These are phyloP conservation scores for Hetaerina americana DNA, from an alignment of 1,140 invertebrate genomes.

Conservation along the genomic window DNA sequence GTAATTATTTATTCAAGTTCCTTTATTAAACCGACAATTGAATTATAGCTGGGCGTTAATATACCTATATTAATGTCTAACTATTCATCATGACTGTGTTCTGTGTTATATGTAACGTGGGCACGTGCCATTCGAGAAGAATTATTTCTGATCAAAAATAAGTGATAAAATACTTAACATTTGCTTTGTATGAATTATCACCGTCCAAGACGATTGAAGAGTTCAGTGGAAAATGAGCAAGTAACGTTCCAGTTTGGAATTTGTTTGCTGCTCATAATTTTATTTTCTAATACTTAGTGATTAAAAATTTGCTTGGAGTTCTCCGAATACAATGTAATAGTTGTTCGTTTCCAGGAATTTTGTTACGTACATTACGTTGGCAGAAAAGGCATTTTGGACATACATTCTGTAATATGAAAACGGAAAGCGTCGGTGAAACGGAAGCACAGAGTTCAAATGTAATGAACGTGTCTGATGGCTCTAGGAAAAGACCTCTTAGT, in stretches of 20 bases:
- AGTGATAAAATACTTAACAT: no score
- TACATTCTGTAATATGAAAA: background rate
- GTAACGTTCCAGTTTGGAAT: background rate
- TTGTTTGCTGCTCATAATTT: background rate
- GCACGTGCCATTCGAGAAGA: no score
- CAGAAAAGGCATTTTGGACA: background rate
- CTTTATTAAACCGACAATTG: no score
- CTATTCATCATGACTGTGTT: no score
- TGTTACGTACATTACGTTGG: background rate
- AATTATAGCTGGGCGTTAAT: no score
- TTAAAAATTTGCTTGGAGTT: background rate
- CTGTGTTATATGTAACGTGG: no score
- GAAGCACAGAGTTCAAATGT: background rate
- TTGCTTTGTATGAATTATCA: no score
- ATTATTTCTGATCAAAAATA: no score
- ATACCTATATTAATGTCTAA: no score
- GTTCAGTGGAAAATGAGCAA: background rate
- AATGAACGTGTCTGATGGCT: background rate
- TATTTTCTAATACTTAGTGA: background rate
- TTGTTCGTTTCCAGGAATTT: background rate
- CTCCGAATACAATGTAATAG: background rate
- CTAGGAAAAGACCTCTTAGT: background rate
- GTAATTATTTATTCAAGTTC: no score
- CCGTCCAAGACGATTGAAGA: no score
- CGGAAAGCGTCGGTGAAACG: background rate